Evolutionary conservation across 35 echinoderm and acorn worm species (phyloP).

Genomic region (Nesometra sesokonis): DNA sequence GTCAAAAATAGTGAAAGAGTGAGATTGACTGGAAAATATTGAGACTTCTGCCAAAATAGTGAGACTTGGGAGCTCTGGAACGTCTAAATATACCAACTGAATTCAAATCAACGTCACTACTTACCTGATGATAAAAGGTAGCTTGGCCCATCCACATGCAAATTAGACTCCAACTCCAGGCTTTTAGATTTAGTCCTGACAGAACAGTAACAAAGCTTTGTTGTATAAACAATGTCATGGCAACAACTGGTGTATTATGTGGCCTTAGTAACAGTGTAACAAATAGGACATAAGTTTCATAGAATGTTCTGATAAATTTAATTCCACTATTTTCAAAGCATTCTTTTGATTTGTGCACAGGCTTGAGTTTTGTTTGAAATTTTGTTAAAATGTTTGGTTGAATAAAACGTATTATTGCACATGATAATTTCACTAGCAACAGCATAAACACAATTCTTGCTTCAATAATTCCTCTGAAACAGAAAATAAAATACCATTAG

Average conservation of each 20-base stretch:
- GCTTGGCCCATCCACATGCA: conserved; percentile 86
- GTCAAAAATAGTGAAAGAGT: too few species aligned
- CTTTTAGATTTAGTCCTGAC: conserved; percentile 60
- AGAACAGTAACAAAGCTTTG: conserved; percentile 55
- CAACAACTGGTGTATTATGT: conserved; percentile 70
- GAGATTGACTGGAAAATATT: too few species aligned
- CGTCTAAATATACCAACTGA: too few species aligned
- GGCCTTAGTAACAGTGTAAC: conserved; percentile 61
- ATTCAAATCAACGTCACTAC: too few species aligned
- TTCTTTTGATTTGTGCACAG: too few species aligned
- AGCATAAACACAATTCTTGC: conserved; percentile 57
- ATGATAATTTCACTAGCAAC: background rate
- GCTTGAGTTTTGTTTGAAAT: background rate
- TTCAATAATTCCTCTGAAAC: conserved; percentile 67
- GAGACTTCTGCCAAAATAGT: too few species aligned
- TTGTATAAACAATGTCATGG: conserved; percentile 64
- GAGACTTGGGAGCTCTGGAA: too few species aligned
- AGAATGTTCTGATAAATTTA: conserved; percentile 6
- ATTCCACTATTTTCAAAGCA: background rate
- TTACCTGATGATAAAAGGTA: conserved; percentile 90
- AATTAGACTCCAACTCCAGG: conserved; percentile 70
- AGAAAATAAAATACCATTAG: background rate
- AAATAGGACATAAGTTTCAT: conserved; percentile 37
- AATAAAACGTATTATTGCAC: background rate
- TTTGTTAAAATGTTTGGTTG: background rate